These are phyloP conservation scores for Drosophila equinoxialis DNA, from an alignment of 1,140 invertebrate genomes.

Conservation along the genomic window DNA sequence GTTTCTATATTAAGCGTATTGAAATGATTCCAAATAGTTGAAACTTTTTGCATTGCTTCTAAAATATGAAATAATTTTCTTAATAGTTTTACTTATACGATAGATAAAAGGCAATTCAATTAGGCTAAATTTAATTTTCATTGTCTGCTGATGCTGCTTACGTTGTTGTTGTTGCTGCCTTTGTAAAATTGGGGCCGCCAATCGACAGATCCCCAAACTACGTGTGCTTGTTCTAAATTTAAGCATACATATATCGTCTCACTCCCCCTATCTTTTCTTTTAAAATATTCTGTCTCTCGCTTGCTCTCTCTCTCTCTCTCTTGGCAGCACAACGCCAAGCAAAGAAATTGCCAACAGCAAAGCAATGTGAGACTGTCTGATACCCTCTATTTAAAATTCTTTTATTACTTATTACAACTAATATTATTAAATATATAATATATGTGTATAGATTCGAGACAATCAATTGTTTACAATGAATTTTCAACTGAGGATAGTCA, in stretches of 20 bases:
- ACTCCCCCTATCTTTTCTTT: background rate
- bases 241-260: slow-evolving; percentile 39
- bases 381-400: background rate
- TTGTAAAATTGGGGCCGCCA: slow-evolving; percentile 51
- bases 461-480: no score
- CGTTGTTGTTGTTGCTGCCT: slow-evolving; percentile 18
- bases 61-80: slow-evolving; percentile 36
- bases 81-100: slow-evolving; percentile 27
- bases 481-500: no score
- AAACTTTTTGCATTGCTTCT: slow-evolving; percentile 33
- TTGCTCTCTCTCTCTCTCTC: slow-evolving; percentile 26
- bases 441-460: no score
- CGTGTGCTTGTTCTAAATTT: slow-evolving; percentile 74
- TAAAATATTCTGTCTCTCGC: background rate
- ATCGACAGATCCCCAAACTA: slow-evolving; percentile 70
- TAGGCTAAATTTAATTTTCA: slow-evolving; percentile 59
- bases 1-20: slow-evolving; percentile 39
- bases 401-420: no score
- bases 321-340: slow-evolving; percentile 37
- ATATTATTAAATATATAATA: no score
- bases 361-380: background rate
- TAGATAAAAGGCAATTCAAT: slow-evolving; percentile 55
- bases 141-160: slow-evolving; percentile 44
- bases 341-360: background rate
- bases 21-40: slow-evolving; percentile 38